Percentiles rank a stretch among this genome's conserved stretches.
Conservation (phyloP, 2,797 vertebrate species). For the Salarias fasciatus region DNA sequence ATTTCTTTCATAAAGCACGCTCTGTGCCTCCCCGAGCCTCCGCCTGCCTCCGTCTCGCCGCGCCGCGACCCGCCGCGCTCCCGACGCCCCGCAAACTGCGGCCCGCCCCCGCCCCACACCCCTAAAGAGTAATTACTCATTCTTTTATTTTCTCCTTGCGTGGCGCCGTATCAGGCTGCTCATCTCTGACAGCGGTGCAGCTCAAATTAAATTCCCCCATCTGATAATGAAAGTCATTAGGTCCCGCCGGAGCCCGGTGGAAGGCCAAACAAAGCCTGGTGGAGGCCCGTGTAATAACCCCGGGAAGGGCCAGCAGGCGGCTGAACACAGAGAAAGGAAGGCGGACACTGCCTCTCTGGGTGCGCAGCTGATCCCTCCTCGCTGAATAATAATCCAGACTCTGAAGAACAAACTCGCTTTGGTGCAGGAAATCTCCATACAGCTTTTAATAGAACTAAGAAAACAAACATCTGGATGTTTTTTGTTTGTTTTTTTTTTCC, state of each 20-base stretch:
- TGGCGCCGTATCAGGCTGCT: constrained; percentile 68
- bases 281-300: constrained; percentile 67
- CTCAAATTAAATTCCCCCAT: constrained; percentile 82
- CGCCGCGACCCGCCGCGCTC: constrained; percentile 43
- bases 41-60: constrained; percentile 22
- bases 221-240: constrained; percentile 84
- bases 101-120: constrained; percentile 46
- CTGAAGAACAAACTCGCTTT: constrained; percentile 4
- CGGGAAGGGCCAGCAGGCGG: constrained; percentile 45
- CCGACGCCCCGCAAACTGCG: constrained; percentile 45
- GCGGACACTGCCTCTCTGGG: constrained; percentile 16
- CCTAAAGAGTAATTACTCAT: constrained; percentile 77
- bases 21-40: constrained; percentile 26
- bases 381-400: constrained; percentile 15
- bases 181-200: constrained; percentile 76
- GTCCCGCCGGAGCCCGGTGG: constrained; percentile 65
- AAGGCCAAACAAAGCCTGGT: constrained; percentile 74
- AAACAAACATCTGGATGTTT: not conserved
- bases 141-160: constrained; percentile 76
- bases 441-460: not conserved
- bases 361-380: constrained; percentile 34
- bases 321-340: constrained; percentile 31
- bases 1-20: constrained; percentile 73
- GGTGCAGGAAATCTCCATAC: not conserved
- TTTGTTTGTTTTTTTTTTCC: not conserved